Evolutionary conservation across 2,888 invertebrate species (phyloP).

Genomic region (Nomada hirtipes): DNA sequence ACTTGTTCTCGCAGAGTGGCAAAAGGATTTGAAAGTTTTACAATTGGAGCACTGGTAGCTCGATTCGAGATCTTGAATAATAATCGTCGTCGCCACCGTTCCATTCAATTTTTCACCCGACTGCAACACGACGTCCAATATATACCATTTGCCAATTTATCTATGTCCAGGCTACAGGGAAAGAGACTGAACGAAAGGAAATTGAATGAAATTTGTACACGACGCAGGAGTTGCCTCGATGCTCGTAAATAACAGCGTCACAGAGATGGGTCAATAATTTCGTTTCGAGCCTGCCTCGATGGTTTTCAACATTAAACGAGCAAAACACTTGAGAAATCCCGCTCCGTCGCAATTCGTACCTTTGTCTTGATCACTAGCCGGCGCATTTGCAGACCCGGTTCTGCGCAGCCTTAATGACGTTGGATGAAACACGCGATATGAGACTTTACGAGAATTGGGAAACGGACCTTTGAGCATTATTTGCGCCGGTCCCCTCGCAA

Average conservation of each 20-base stretch:
- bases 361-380: constrained; percentile 26
- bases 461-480: constrained; percentile 7
- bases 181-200: no score
- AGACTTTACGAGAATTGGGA: constrained; percentile 9
- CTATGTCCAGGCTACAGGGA: no score
- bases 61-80: no score
- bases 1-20: no score
- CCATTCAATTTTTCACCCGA: no score
- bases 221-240: constrained; percentile 2
- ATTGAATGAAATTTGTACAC: neutral
- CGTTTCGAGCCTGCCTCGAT: constrained; percentile 24
- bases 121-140: no score
- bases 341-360: constrained; percentile 1
- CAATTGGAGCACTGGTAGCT: no score
- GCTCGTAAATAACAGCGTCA: constrained; percentile 37
- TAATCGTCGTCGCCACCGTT: no score
- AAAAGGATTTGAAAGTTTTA: no score
- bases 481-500: constrained; percentile 1
- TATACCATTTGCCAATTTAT: no score
- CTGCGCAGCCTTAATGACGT: neutral
- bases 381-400: neutral
- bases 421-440: neutral
- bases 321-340: constrained; percentile 2
- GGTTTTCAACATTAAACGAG: constrained; percentile 30
- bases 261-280: constrained; percentile 60